Base-by-base conservation (phyloP, 2,113 vertebrate species). In the Myocastor coypus region DNA sequence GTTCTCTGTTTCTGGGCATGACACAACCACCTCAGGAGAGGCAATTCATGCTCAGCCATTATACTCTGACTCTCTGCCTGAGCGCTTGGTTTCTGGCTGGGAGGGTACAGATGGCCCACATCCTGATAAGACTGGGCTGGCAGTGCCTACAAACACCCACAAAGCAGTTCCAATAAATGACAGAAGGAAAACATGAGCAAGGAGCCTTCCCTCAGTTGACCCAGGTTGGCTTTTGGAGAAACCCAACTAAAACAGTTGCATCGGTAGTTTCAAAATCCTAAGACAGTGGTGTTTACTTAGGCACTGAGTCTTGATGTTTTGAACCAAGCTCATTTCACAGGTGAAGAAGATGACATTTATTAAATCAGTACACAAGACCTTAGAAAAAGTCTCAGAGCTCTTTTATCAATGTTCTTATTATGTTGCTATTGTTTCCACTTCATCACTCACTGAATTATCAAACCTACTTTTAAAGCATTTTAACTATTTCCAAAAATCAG, bases 401-500 rank as follows among this genome's bases (percentile, higher is more conserved):
- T 83, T 68, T 59, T n/a, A 2, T 46, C 34, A 12, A 85, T 82
- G 37, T 71, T 82, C 85, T 77, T 55, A 84, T 30, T 66, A 34
- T 78, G 71, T 59, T 92, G 66, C 13, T 85, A 90, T 80, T 92
- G 4, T 95, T 26, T 95, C 85, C 81, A 37, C 57, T 92, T 96
- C 46, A 96, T 94, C 87, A 85, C 32, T 87, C 32, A 30, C 59
- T 87, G 55, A 93, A 83, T 88, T 30, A 50, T 14, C 61, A 94
- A 92, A 59, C 42, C 80, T 83, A 93, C 63, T 84, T 94, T 91
- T 94, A 64, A 95, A 77, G 86, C 59, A 92, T 19, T 96, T 93
- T 91, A 75, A 17, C 37, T 82, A 28, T 86, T 96, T 97, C 91
- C 86, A 95, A 96, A 95, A 91, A 73, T 73, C 75, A 61, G 84